Evolutionary conservation across 2,888 invertebrate genomes (phyloP).

Genomic region (Tenthredo mesomela): DNA sequence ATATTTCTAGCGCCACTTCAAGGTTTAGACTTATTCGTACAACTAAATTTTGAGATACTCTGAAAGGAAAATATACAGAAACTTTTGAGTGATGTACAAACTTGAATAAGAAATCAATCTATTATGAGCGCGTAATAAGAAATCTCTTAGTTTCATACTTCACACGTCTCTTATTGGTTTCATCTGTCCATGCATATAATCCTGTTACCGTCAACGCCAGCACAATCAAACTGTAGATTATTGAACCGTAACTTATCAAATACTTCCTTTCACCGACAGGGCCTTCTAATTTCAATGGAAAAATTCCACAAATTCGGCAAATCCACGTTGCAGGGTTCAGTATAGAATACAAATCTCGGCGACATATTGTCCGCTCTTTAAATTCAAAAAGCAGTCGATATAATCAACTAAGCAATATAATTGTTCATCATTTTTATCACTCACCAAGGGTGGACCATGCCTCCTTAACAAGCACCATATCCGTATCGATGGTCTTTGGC

Average conservation of each 20-base stretch:
- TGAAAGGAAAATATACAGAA: not conserved
- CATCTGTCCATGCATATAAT: not conserved
- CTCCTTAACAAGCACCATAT: not conserved
- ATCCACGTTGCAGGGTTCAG: conserved; percentile 1
- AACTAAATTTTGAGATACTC: not conserved
- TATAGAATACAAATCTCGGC: conserved; percentile 24
- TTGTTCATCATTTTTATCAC: not conserved
- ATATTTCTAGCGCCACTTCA: not conserved
- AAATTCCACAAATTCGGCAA: conserved; percentile 11
- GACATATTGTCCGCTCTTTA: not conserved
- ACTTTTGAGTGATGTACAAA: not conserved
- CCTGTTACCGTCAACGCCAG: not conserved
- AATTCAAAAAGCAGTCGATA: not conserved
- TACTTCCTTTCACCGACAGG: conserved; percentile 3
- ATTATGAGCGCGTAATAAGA: not conserved
- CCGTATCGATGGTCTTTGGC: not conserved
- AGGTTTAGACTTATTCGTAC: not conserved
- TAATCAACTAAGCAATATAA: not conserved
- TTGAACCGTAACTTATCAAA: not conserved
- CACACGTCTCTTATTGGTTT: not conserved
- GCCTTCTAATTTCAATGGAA: conserved; percentile 29
- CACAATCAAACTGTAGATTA: not conserved
- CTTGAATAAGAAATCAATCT: not conserved
- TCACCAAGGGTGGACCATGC: not conserved
- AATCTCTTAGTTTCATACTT: not conserved